Conservation (phyloP, 2,113 vertebrate species). For the Scolopax mira region DNA sequence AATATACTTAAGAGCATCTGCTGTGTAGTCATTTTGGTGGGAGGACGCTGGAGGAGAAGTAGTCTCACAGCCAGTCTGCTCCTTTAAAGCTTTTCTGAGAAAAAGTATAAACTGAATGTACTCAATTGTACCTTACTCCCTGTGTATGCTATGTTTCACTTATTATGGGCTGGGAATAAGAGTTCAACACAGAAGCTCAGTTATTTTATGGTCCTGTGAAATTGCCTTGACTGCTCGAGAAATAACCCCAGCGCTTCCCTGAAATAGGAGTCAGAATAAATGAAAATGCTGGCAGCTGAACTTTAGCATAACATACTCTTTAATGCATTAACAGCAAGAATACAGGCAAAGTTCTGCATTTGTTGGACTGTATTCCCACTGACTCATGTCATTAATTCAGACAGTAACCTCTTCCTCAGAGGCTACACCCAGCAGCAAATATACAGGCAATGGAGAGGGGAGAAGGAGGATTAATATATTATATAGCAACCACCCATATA, state of each 20-base stretch:
- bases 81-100: background rate
- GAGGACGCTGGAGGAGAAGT: background rate
- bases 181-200: background rate
- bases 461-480: background rate
- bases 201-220: background rate
- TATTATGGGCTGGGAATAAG: background rate
- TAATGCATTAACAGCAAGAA: background rate
- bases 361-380: background rate
- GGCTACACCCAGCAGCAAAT: background rate
- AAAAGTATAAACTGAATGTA: background rate
- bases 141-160: background rate
- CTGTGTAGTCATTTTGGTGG: background rate
- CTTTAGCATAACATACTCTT: background rate
- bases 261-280: background rate
- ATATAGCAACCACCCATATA: background rate
- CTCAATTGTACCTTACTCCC: background rate
- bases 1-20: background rate
- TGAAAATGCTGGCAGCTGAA: constrained; percentile 1
- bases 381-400: background rate
- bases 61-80: background rate
- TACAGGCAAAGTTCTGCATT: background rate
- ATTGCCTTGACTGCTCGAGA: background rate
- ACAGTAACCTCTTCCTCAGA: background rate
- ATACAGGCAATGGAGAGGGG: background rate
- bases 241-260: background rate